Evolutionary conservation across 2,888 invertebrate species (phyloP), one percentile per base, ranked within the genome.

Genomic region (Pyrgus malvae): DNA sequence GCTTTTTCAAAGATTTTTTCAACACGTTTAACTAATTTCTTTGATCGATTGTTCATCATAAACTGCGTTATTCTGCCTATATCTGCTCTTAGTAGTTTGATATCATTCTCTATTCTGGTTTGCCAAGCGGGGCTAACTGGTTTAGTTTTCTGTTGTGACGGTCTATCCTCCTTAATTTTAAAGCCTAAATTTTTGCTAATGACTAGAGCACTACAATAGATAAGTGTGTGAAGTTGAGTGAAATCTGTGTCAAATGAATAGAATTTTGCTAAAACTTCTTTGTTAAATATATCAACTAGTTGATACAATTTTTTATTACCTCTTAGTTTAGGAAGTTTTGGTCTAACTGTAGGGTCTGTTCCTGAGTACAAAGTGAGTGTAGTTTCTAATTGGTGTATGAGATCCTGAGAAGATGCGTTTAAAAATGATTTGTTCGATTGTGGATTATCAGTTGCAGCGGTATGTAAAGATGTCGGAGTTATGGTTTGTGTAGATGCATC

Each of bases 281-380:
- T 40, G 19, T 55, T 58, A 48, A 58, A 58, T 16, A 42, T 14
- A 4, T 46, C 17, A 23, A 37, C 45, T 35, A 45, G 21, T 2
- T 19, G 19, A n/a, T 21, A 49, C 0, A 49, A 29, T 35, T 44
- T 37, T 23, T 29, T 27, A 23, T 12, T 44, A 23, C 57, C 44
- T 29, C 9, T 45, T n/a, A 61, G 19, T 45, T 31, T 40, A 3
- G 57, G 57, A 23, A 59, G 40, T 55, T 48, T 61, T 6, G 57
- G 58, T 25, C 58, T 12, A 8, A 31, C 3, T 40, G 21, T 29
- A 1, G 45, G 35, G 2, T 48, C 21, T 8, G 29, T 27, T 2
- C 48, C 44, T 9, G 41, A 8, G 9, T 33, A 48, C 25, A 29
- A 12, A 1, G 6, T 21, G 19, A 44, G 9, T n/a, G 14, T 35